These are phyloP conservation scores for Phalloptychus januarius DNA, from an alignment of 2,797 vertebrate species.

Conservation along the genomic window DNA sequence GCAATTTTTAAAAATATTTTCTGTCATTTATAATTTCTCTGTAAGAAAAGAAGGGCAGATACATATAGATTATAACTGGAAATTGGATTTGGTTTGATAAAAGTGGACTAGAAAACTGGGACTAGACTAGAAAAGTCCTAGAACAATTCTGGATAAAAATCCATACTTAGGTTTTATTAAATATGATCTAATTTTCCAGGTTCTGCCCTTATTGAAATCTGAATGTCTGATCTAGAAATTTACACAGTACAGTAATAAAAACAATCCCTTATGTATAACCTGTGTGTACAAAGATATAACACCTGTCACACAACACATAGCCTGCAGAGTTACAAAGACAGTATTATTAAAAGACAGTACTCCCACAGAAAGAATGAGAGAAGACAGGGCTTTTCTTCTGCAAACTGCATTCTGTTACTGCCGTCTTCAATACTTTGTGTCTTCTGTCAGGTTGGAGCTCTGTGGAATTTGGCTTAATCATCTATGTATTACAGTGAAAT, in stretches of 20 bases:
- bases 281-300: background rate
- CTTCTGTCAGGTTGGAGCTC: slow-evolving; percentile 16
- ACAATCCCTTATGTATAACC: background rate
- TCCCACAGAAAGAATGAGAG: background rate
- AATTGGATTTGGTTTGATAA: no score
- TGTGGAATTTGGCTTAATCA: slow-evolving; percentile 5
- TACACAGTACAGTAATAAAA: background rate
- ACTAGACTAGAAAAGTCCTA: background rate
- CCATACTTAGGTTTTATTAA: background rate
- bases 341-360: background rate
- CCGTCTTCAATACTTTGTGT: slow-evolving; percentile 13
- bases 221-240: background rate
- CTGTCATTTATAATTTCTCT: no score
- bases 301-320: background rate
- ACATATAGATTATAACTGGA: no score
- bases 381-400: background rate
- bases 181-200: background rate
- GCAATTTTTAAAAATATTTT: no score
- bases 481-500: slow-evolving; percentile 9
- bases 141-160: background rate
- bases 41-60: no score
- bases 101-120: background rate
- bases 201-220: background rate
- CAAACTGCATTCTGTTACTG: slow-evolving; percentile 5
- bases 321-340: background rate